phyloP scores from a whole-genome alignment of 2,797 vertebrate genomes.

The Coregonus ussuriensis region DNA sequence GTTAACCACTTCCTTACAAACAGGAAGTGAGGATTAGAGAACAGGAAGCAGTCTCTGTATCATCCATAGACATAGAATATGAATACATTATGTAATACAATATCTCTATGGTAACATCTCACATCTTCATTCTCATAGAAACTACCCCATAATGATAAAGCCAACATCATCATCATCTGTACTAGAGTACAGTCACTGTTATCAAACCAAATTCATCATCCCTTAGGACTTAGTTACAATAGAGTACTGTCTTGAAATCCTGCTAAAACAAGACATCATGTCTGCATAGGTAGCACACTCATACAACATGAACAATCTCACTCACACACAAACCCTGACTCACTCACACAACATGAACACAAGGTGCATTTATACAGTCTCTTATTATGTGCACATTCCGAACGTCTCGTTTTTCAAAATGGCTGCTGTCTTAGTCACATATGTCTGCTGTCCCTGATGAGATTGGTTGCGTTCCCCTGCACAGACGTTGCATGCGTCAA shows the following conservation, averaged over 20 bases:
- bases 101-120: conserved; percentile 3
- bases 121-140: background rate
- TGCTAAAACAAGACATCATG: background rate
- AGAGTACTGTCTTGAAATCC: background rate
- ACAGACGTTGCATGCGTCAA: no score
- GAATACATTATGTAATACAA: no score
- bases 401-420: no score
- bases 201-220: background rate
- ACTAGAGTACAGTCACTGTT: background rate
- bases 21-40: background rate
- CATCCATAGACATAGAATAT: background rate
- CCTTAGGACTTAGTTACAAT: background rate
- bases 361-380: background rate
- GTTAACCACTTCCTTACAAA: background rate
- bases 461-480: no score
- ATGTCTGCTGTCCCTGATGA: no score
- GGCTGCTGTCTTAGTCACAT: no score
- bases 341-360: background rate
- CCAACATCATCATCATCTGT: background rate
- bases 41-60: background rate
- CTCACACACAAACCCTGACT: background rate
- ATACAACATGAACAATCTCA: no score
- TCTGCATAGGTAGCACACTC: background rate
- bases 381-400: background rate
- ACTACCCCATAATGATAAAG: background rate